A percentile compares a stretch with the other conserved stretches of the same genome.
phyloP scores from a whole-genome alignment of 2,797 vertebrate genomes.

The Epinephelus awoara region DNA sequence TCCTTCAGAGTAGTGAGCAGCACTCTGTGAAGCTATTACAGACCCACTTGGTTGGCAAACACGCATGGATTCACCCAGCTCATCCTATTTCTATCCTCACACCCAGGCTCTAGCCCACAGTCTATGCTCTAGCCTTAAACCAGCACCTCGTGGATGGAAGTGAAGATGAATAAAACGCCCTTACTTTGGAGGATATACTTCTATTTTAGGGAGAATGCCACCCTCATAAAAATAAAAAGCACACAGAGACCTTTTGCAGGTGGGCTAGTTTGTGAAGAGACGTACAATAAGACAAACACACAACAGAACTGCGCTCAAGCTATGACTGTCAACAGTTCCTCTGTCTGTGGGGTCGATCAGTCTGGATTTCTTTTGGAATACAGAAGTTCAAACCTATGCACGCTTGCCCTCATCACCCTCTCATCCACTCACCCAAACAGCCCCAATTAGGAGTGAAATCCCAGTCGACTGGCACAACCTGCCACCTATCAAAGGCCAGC shows the following conservation, averaged over 20 bases:
- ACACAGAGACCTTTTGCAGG: not conserved
- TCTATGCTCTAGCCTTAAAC: slow-evolving; percentile 3
- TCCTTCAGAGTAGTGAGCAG: not conserved
- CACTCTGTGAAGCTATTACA: not conserved
- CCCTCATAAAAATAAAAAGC: slow-evolving; percentile 1
- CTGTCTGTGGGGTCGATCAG: not conserved
- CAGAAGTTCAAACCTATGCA: slow-evolving; percentile 1
- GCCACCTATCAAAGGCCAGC: slow-evolving; percentile 40
- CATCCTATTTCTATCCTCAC: not conserved
- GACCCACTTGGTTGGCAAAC: not conserved
- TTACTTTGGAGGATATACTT: not conserved
- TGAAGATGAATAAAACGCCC: not conserved
- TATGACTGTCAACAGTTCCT: slow-evolving; percentile 4
- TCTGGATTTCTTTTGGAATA: slow-evolving; percentile 12
- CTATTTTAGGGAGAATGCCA: not conserved
- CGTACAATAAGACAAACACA: not conserved
- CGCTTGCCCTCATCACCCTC: slow-evolving; percentile 27
- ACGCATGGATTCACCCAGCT: not conserved
- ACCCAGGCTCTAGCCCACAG: not conserved
- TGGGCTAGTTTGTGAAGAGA: not conserved
- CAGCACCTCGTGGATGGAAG: not conserved
- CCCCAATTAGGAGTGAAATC: slow-evolving; percentile 43
- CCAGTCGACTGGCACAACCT: slow-evolving; percentile 23
- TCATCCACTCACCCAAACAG: slow-evolving; percentile 22
- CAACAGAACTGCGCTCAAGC: not conserved